These are phyloP conservation scores for Laupala kohalensis DNA, from an alignment of 1,140 invertebrate species.

Conservation along the genomic window DNA sequence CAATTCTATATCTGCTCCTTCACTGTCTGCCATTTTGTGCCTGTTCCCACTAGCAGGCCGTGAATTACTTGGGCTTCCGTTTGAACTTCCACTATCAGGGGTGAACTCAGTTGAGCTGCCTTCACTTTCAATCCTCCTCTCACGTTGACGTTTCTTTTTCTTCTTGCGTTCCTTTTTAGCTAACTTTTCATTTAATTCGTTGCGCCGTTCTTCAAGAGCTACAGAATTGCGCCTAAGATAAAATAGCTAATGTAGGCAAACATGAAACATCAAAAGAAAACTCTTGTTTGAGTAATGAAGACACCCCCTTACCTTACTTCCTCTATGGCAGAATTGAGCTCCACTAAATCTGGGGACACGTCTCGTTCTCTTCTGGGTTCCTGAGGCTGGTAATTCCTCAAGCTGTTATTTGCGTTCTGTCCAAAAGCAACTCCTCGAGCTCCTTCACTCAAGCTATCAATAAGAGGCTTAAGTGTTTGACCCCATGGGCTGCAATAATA, in stretches of 20 bases:
- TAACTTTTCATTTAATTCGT: conserved; percentile 55
- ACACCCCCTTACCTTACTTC: conserved; percentile 48
- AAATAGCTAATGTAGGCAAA: background rate
- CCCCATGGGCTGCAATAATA: conserved; percentile 40
- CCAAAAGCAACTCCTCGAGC: conserved; percentile 17
- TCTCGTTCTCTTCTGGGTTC: conserved; percentile 35
- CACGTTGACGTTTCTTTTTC: conserved; percentile 54
- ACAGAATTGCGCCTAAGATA: conserved; percentile 42
- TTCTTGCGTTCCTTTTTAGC: conserved; percentile 55
- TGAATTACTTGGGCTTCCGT: conserved; percentile 2
- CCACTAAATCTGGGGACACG: conserved; percentile 52
- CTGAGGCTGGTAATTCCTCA: conserved; percentile 29
- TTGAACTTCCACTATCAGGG: conserved; percentile 10
- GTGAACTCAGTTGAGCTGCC: conserved; percentile 12
- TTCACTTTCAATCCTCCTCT: conserved; percentile 22
- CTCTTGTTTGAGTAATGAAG: background rate
- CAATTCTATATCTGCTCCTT: conserved; percentile 1
- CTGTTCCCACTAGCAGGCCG: background rate
- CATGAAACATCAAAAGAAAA: background rate
- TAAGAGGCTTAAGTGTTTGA: conserved; percentile 38
- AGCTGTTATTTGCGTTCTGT: background rate
- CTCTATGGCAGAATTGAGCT: conserved; percentile 57
- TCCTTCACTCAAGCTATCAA: conserved; percentile 35
- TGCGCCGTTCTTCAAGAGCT: conserved; percentile 51
- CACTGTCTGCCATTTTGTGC: conserved; percentile 17